A percentile compares a stretch with the other conserved stretches of the same genome.
Evolutionary conservation across 2,113 vertebrate species (phyloP).

Genomic region (Scortum barcoo): DNA sequence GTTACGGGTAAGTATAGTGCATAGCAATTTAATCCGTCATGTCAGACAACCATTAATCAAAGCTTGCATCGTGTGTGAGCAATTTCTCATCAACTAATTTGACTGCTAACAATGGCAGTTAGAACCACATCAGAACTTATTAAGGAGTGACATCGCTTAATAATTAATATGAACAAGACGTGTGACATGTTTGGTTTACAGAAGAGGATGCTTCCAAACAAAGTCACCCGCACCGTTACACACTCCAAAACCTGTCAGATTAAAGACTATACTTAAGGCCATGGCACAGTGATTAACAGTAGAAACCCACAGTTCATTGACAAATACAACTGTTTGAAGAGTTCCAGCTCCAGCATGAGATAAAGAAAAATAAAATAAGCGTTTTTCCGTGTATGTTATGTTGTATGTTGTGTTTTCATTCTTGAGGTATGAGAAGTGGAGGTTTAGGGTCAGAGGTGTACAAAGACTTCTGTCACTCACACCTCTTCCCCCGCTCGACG

Average conservation of each 20-base stretch:
- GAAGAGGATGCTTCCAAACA: not conserved
- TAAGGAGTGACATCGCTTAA: not conserved
- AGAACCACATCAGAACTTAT: not conserved
- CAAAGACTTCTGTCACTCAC: constrained; percentile 24
- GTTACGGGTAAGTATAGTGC: not conserved
- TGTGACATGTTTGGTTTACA: not conserved
- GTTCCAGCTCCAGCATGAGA: not conserved
- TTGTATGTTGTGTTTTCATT: not conserved
- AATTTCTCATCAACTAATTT: constrained; percentile 11
- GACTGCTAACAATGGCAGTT: not conserved
- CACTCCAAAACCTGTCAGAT: not conserved
- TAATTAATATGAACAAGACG: not conserved
- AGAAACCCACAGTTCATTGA: not conserved
- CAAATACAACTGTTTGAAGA: not conserved
- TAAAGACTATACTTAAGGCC: not conserved
- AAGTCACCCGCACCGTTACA: not conserved
- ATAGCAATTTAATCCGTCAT: constrained; percentile 6
- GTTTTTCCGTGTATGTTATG: not conserved
- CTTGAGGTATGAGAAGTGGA: not conserved
- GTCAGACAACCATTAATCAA: not conserved
- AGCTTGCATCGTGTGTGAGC: not conserved
- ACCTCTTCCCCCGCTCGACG: constrained; percentile 15
- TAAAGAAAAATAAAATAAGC: not conserved
- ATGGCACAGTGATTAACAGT: not conserved
- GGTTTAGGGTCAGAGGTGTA: constrained; percentile 8